Base-by-base conservation (phyloP, 1,140 invertebrate species). In the Diachasma alloeum region DNA sequence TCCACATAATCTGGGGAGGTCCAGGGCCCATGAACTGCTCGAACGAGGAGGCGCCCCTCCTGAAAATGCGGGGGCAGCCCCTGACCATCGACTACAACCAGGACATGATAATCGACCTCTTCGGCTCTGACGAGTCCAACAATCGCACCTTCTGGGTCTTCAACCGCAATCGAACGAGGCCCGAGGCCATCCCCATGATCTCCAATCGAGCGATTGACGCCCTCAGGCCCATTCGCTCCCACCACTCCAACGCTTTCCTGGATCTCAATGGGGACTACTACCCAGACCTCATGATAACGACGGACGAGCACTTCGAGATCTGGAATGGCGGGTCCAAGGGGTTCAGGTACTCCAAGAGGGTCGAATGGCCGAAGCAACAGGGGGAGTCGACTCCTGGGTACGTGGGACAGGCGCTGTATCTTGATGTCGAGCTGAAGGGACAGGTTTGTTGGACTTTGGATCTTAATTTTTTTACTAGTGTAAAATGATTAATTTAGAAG, bases 91-190 rank as follows among this genome's bases (percentile, higher is more conserved):
- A 98, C 87, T 96, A 94, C 78, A 95, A 99, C 90, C 94, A 94
- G 68, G 96, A 99, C 86, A 97, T 98, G 96, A 96, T 97, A 66
- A 94, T 97, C 75, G 98, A 99, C 90, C 87, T 99, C 9, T 96
- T 98, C 90, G 97, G 96, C 0, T 87, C 95, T 53, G 91, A 94
- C 86, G 76, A 83, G 24, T 44, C 92, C 10, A 79, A 80, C 15
- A 85, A 88, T 0, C 90, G 94, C 75, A 91, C 89, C 8, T 95
- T 95, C 87, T 96, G 95, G 95, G 84, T 95, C 37, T 96, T 96
- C 82, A 91, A 93, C 82, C 90, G 91, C 36, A 91, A 91, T 37
- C 90, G 93, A 67, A 88, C 88, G 0, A 75, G 79, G 10, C 92
- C 93, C 6, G 77, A 48, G 37, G 80, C 85, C 46, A 86, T 91